Conservation (phyloP, 2,113 vertebrate genomes). For the Limnothrissa miodon region DNA sequence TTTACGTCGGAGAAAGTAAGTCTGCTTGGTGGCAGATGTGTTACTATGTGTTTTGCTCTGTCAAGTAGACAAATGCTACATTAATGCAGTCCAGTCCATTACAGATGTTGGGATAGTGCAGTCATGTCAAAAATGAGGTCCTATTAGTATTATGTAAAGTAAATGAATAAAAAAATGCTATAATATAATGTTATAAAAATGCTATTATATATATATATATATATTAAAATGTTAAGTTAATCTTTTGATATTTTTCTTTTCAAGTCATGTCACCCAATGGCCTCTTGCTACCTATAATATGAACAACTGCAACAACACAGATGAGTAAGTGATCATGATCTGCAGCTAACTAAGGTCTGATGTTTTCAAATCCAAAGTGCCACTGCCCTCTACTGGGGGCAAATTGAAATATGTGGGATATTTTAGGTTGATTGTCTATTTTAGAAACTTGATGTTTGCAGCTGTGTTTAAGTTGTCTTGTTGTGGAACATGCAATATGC, state of each 20-base stretch:
- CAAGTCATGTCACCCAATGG: slow-evolving; percentile 58
- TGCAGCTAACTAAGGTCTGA: not conserved
- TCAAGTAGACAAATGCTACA: not conserved
- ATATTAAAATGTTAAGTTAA: not conserved
- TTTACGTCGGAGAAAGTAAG: slow-evolving; percentile 68
- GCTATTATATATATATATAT: not conserved
- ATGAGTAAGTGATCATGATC: slow-evolving; percentile 73
- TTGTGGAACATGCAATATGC: too few species aligned
- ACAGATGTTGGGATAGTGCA: not conserved
- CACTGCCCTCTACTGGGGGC: not conserved
- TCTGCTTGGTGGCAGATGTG: not conserved
- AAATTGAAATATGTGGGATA: not conserved
- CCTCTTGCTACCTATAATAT: slow-evolving; percentile 73
- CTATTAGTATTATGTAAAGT: too few species aligned
- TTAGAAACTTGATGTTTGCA: not conserved
- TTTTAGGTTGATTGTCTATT: not conserved
- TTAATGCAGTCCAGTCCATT: too few species aligned
- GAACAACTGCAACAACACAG: slow-evolving; percentile 83
- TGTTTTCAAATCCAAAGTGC: not conserved
- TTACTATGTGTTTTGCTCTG: not conserved
- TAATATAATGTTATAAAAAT: not conserved
- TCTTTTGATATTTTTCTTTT: slow-evolving; percentile 16
- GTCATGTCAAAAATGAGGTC: too few species aligned
- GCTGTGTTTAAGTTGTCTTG: too few species aligned
- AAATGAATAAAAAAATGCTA: not conserved